These are phyloP conservation scores for Melangyna quadrimaculata DNA, from an alignment of 2,888 invertebrate genomes.

Conservation along the genomic window DNA sequence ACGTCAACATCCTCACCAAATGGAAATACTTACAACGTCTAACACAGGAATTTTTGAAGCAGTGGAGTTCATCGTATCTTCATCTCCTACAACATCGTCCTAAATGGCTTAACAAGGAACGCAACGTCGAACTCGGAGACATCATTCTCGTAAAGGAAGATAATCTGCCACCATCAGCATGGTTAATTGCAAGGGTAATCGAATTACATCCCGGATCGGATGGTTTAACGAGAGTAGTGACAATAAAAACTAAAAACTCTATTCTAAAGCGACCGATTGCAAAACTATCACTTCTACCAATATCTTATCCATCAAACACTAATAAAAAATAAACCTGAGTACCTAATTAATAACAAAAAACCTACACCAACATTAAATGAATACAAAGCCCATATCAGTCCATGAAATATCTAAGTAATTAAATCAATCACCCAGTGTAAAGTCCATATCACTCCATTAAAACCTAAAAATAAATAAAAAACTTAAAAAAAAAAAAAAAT, in stretches of 20 bases:
- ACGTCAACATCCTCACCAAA: neutral
- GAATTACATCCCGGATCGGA: too few species aligned
- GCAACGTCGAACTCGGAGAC: too few species aligned
- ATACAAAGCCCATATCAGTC: too few species aligned
- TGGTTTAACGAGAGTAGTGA: neutral
- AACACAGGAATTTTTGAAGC: conserved; percentile 51
- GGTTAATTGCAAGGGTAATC: neutral
- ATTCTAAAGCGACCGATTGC: neutral
- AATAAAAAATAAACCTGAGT: neutral
- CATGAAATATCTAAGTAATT: too few species aligned
- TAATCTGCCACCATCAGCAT: conserved; percentile 8
- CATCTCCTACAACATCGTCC: conserved; percentile 57
- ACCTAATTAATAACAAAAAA: too few species aligned
- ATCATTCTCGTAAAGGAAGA: conserved; percentile 7
- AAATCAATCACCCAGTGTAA: too few species aligned
- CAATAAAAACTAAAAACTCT: conserved; percentile 7
- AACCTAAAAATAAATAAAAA: too few species aligned
- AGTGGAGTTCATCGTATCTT: conserved; percentile 44
- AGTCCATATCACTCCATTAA: too few species aligned
- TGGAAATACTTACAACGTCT: conserved; percentile 39
- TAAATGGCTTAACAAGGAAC: conserved; percentile 51
- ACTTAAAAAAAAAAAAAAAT: too few species aligned
- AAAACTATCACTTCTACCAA: neutral
- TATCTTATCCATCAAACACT: neutral
- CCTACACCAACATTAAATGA: too few species aligned